phyloP scores from a whole-genome alignment of 2,113 vertebrate species.

The Caloenas nicobarica region DNA sequence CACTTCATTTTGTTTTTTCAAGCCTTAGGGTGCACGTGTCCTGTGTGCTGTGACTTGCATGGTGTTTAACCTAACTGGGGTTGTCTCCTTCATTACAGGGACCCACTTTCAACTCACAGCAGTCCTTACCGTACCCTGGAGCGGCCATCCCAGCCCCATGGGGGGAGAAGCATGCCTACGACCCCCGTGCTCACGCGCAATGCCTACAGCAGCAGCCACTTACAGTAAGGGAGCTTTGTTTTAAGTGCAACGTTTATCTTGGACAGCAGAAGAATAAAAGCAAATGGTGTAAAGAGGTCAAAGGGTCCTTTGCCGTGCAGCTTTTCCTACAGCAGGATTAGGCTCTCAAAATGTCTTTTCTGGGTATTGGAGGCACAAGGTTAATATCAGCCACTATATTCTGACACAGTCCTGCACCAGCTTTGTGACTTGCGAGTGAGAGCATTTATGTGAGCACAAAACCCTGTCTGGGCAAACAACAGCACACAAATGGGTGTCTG shows the following conservation, averaged over 20 bases:
- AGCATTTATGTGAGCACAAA: background rate
- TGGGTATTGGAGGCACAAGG: background rate
- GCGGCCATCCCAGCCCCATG: slow-evolving; percentile 80
- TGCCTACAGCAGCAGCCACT: slow-evolving; percentile 92
- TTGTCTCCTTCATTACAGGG: slow-evolving; percentile 65
- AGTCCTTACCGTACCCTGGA: slow-evolving; percentile 84
- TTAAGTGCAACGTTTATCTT: accelerated
- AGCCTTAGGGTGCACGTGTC: accelerated
- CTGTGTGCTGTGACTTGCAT: background rate
- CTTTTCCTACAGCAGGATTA: background rate
- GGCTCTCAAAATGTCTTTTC: background rate
- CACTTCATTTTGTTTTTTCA: background rate
- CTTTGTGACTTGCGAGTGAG: background rate
- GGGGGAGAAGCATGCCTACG: slow-evolving; percentile 91
- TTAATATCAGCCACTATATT: background rate
- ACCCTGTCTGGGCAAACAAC: background rate
- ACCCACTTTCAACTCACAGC: slow-evolving; percentile 84
- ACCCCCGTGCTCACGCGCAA: slow-evolving; percentile 92
- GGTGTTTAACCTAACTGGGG: background rate
- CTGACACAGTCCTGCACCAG: background rate
- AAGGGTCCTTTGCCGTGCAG: background rate
- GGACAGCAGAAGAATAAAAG: background rate
- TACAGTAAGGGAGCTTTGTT: slow-evolving; percentile 80
- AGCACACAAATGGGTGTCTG: background rate
- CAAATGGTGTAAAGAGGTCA: background rate